phyloP scores from a whole-genome alignment of 30 jellyfish, hydroid and myxozoan genomes.

The Nemopilema nomurai region DNA sequence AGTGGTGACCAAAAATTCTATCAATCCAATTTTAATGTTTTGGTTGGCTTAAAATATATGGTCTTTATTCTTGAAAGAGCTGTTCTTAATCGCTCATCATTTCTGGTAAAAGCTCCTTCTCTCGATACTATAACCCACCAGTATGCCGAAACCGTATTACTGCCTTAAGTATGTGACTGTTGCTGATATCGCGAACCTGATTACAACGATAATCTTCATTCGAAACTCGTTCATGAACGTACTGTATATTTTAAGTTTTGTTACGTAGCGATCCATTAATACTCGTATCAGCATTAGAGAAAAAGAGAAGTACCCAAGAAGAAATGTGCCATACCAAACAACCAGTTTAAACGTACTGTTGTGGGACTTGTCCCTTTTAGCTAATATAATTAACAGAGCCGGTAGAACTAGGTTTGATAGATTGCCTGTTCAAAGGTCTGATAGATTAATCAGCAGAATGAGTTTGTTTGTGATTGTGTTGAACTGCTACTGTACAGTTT shows the following conservation, averaged over 20 bases:
- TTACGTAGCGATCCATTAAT: slow-evolving; percentile 39
- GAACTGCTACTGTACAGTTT: slow-evolving; percentile 49
- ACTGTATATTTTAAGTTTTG: slow-evolving; percentile 38
- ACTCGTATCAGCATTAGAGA: slow-evolving; percentile 23
- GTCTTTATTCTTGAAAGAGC: too few species aligned
- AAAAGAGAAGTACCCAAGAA: slow-evolving; percentile 39
- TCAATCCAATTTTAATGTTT: too few species aligned
- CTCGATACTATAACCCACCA: too few species aligned
- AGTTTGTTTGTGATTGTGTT: slow-evolving; percentile 46
- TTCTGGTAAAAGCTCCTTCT: too few species aligned
- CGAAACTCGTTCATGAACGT: slow-evolving; percentile 39
- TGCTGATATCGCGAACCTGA: slow-evolving; percentile 21
- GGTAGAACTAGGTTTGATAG: slow-evolving; percentile 27
- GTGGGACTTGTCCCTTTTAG: slow-evolving; percentile 2
- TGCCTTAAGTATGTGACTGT: neutral
- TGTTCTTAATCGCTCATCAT: too few species aligned
- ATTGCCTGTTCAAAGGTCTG: slow-evolving; percentile 64
- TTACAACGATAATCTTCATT: slow-evolving; percentile 27
- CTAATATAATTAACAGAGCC: neutral
- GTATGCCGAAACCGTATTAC: too few species aligned
- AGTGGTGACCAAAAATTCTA: too few species aligned
- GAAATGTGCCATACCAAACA: neutral
- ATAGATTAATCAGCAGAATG: slow-evolving; percentile 36
- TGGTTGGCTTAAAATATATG: too few species aligned
- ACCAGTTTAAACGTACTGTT: slow-evolving; percentile 22